A percentile compares a stretch with the other conserved stretches of the same genome.
phyloP scores from a whole-genome alignment of 2,888 invertebrate genomes.

The Pseudanteris insignis region DNA sequence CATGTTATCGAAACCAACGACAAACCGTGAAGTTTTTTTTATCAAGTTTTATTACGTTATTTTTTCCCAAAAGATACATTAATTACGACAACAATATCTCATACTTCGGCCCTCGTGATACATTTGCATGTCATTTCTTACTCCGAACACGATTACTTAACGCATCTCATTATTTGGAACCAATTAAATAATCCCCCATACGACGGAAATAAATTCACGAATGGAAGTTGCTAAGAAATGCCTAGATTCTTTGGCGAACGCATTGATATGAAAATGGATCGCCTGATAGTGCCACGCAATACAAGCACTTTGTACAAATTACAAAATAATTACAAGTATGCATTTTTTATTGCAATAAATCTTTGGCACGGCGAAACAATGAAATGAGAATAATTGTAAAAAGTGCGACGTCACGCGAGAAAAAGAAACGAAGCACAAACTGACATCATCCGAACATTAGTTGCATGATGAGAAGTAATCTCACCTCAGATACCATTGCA shows the following conservation, averaged over 20 bases:
- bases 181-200: constrained; percentile 9
- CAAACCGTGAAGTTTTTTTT: too few species aligned
- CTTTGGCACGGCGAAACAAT: constrained; percentile 9
- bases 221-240: background rate
- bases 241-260: constrained; percentile 8
- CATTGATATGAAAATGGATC: constrained; percentile 7
- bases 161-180: constrained; percentile 12
- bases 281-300: constrained; percentile 10
- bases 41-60: too few species aligned
- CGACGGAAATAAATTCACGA: constrained; percentile 14
- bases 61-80: too few species aligned
- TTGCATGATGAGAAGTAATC: constrained; percentile 42
- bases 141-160: constrained; percentile 1
- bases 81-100: too few species aligned
- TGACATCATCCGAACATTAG: constrained; percentile 33
- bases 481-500: constrained; percentile 37
- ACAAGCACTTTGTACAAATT: constrained; percentile 23
- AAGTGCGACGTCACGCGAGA: constrained; percentile 28
- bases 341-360: constrained; percentile 25
- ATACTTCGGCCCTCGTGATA: background rate
- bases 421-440: constrained; percentile 14
- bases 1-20: too few species aligned
- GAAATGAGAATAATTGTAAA: constrained; percentile 13
- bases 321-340: constrained; percentile 31
- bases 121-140: constrained; percentile 8